Conservation (phyloP, 2,797 vertebrate genomes). For the Acanthurus leucopareius region DNA sequence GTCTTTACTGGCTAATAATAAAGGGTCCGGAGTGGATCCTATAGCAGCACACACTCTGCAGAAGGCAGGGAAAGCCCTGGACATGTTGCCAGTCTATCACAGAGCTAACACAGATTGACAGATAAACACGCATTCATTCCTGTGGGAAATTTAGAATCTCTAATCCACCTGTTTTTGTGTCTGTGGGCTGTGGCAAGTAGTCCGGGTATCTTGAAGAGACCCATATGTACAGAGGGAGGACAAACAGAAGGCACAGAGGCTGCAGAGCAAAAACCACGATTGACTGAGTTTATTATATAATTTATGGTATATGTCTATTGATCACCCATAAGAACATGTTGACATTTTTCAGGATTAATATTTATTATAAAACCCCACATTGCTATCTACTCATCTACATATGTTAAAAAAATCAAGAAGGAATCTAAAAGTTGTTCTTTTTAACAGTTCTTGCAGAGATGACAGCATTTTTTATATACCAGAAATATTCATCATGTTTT, state of each 20-base stretch:
- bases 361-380: not conserved
- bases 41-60: slow-evolving; percentile 44
- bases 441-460: not conserved
- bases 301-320: not conserved
- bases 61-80: slow-evolving; percentile 72
- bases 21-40: slow-evolving; percentile 19
- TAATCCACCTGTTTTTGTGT: slow-evolving; percentile 70
- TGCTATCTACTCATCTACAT: not conserved
- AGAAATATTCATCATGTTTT: not conserved
- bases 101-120: slow-evolving; percentile 78
- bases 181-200: slow-evolving; percentile 52
- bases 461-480: not conserved
- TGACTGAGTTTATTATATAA: slow-evolving; percentile 14
- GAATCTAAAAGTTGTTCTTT: not conserved
- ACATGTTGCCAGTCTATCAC: slow-evolving; percentile 68
- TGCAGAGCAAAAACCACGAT: slow-evolving; percentile 27
- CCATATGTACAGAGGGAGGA: slow-evolving; percentile 23
- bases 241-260: slow-evolving; percentile 24
- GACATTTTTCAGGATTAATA: not conserved
- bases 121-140: slow-evolving; percentile 61
- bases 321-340: not conserved
- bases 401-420: not conserved
- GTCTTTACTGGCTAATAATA: slow-evolving; percentile 32
- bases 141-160: slow-evolving; percentile 71
- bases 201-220: slow-evolving; percentile 30